Percentiles rank a stretch among this genome's conserved stretches.
Conservation (phyloP, 2,113 vertebrate genomes). For the Anser brachyrhynchus region DNA sequence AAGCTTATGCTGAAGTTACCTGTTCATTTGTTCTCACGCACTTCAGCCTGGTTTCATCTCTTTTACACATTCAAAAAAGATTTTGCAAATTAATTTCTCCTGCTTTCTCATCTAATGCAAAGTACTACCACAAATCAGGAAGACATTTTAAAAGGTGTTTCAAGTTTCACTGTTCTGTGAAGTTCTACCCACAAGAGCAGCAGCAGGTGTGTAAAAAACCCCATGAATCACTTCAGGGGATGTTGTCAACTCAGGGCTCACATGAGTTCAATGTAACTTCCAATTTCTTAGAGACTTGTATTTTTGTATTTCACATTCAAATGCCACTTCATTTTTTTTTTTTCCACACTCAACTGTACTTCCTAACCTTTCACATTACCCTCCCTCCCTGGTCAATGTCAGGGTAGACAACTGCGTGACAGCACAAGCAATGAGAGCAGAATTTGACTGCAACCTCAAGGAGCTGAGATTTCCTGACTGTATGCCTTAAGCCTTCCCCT, state of each 20-base stretch:
- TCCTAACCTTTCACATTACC: background rate
- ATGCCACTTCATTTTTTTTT: background rate
- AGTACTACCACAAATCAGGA: background rate
- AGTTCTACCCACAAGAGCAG: background rate
- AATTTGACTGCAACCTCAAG: background rate
- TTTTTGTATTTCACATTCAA: background rate
- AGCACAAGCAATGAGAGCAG: background rate
- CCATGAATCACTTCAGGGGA: background rate
- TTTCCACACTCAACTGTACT: background rate
- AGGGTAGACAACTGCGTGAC: background rate
- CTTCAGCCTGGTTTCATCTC: background rate
- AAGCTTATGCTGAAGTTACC: background rate
- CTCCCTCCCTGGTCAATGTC: background rate
- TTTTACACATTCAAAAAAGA: background rate
- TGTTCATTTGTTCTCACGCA: background rate
- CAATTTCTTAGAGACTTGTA: background rate
- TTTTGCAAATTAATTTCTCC: background rate
- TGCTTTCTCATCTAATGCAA: background rate
- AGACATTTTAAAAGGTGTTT: background rate
- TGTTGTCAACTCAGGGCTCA: background rate
- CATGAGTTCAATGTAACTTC: background rate
- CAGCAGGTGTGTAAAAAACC: background rate
- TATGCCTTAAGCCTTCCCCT: background rate
- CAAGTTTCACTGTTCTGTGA: background rate
- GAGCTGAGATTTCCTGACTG: background rate